Evolutionary conservation across 2,113 vertebrate genomes (phyloP), one percentile per base, ranked within the genome.

Genomic region (Cichladusa arquata): DNA sequence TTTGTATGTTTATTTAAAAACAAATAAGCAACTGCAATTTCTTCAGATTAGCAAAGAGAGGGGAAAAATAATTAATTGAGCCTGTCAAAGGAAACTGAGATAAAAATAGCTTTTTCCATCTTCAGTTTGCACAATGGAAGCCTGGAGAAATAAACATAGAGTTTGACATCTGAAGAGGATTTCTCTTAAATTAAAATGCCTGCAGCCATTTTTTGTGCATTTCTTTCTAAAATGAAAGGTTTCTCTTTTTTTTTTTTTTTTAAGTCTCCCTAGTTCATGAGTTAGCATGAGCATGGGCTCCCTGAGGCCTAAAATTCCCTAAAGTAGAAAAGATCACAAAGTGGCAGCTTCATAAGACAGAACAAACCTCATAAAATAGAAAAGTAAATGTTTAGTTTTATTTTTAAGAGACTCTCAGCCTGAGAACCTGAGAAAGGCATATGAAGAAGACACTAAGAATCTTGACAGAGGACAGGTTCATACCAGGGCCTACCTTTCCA

Each of bases 131-230:
- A 92, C 83, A 77, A 81, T 60, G 47, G 79, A 83, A 83, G 79
- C 76, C 61, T 90, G 64, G 79, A 93, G 82, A 92, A 92, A 92
- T 76, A 90, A 86, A 64, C 25, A 40, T 36, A 12, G 44, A 86
- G 51, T 86, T 85, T 88, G 85, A 85, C 85, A 93, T 42, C 18
- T 58, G 51, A 94, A 88, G 93, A 92, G 29, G 69, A 60, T 88
- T 92, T 92, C 48, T 90, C 36, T 23, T 23, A 94, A 93, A 93
- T 92, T 93, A 92, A 96, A 96, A 91, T 51, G 79, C 93, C 85
- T 60, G 81, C 48, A 92, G 86, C 60, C 60, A 36, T 62, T 87
- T 84, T 54, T 77, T 54, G 14, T 86, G n/a, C 13, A 6, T 73
- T 89, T 76, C 45, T 91, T 94, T 71, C 62, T 88, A 91, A 94